Percentiles rank a stretch among this genome's conserved stretches.
Evolutionary conservation across 2,797 vertebrate genomes (phyloP).

Genomic region (Myotis myotis): DNA sequence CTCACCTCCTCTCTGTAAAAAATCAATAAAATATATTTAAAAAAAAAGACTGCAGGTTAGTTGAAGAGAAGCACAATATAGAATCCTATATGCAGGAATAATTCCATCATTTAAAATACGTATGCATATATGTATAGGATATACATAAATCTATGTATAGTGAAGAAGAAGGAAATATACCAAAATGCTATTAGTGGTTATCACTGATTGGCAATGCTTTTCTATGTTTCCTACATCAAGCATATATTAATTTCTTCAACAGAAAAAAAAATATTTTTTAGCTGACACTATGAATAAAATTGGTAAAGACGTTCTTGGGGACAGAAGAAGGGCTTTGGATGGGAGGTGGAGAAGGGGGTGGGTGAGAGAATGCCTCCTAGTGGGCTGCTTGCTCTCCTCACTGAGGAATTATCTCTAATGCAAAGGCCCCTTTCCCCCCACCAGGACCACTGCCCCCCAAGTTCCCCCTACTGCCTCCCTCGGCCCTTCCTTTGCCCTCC

Average conservation of each 20-base stretch:
- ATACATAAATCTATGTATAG: neutral
- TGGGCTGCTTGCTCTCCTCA: neutral
- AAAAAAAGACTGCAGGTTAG: neutral
- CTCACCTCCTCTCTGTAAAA: too few species aligned
- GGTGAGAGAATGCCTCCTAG: neutral
- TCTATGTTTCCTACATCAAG: neutral
- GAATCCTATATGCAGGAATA: neutral
- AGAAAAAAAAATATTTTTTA: neutral
- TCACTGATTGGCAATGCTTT: neutral
- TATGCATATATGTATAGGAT: neutral
- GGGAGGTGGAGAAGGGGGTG: neutral
- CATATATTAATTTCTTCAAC: slow-evolving; percentile 11
- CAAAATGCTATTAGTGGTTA: neutral
- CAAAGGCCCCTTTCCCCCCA: neutral
- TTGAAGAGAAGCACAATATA: neutral
- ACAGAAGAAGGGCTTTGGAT: neutral
- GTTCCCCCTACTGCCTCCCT: neutral
- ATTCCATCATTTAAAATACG: neutral
- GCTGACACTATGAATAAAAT: neutral
- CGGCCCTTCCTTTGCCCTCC: neutral
- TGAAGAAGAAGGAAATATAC: neutral
- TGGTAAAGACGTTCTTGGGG: neutral
- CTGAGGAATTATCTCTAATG: neutral
- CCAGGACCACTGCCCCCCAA: neutral
- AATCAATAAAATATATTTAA: too few species aligned